Evolutionary conservation across 2,888 invertebrate genomes (phyloP).

Genomic region (Caenorhabditis sinica): DNA sequence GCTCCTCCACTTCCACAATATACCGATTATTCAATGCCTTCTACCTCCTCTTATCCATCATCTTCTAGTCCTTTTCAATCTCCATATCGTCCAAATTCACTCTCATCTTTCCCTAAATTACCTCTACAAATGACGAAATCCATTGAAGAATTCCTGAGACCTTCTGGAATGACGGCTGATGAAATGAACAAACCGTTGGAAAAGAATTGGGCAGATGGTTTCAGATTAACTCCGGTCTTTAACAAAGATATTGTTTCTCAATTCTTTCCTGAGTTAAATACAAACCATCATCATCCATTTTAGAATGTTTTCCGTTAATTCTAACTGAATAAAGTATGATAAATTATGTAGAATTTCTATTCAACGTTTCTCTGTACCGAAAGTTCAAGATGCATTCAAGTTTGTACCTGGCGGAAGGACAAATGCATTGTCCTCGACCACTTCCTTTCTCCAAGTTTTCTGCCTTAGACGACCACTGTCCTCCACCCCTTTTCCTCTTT

Average conservation of each 20-base stretch:
- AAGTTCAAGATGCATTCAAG: conserved; percentile 9
- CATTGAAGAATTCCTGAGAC: conserved; percentile 79
- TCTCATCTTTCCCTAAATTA: conserved; percentile 73
- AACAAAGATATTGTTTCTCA: conserved; percentile 80
- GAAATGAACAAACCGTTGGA: conserved; percentile 73
- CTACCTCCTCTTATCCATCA: conserved; percentile 47
- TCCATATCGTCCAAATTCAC: conserved; percentile 46
- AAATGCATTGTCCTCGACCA: conserved; percentile 25
- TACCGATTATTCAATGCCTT: conserved; percentile 48
- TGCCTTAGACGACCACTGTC: conserved; percentile 22
- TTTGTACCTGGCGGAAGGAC: neutral
- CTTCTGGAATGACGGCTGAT: conserved; percentile 68
- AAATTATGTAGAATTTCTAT: no score
- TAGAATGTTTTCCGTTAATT: neutral
- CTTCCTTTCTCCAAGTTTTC: conserved; percentile 6
- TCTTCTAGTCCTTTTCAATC: conserved; percentile 22
- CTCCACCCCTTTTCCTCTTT: neutral
- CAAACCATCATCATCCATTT: conserved; percentile 37
- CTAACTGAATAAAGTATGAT: neutral
- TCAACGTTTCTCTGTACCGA: neutral
- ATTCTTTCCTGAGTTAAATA: conserved; percentile 78
- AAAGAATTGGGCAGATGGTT: conserved; percentile 75
- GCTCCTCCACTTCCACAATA: conserved; percentile 19
- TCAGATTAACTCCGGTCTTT: conserved; percentile 79
- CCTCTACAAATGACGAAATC: conserved; percentile 80